Evolutionary conservation across 2,113 vertebrate genomes (phyloP).

Genomic region (Jacana jacana): DNA sequence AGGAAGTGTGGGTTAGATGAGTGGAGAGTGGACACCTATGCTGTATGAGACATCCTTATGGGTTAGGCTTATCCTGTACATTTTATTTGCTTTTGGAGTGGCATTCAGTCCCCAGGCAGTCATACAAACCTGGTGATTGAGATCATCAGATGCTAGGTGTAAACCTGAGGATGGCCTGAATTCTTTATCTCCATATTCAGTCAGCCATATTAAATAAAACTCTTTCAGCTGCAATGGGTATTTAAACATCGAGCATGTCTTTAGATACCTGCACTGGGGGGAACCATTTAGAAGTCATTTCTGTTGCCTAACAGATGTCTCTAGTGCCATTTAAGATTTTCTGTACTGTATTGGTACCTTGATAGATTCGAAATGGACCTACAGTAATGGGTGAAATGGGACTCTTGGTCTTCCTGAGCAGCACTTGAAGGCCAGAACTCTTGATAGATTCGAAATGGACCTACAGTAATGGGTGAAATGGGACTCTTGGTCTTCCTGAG

Average conservation of each 20-base stretch:
- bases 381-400: neutral
- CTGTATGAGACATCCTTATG: neutral
- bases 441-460: neutral
- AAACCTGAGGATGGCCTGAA: neutral
- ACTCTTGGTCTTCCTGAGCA: neutral
- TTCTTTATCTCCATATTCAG: neutral
- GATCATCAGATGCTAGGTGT: neutral
- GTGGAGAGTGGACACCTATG: no score
- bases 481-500: neutral
- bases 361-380: neutral
- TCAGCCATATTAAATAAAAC: neutral
- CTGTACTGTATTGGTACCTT: neutral
- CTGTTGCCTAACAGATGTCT: neutral
- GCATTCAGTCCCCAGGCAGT: neutral
- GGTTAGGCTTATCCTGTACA: neutral
- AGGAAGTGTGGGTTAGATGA: neutral
- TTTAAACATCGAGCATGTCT: neutral
- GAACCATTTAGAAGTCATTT: neutral
- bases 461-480: neutral
- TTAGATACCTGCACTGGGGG: neutral
- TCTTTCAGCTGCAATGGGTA: neutral
- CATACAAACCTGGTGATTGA: neutral
- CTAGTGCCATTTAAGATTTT: neutral
- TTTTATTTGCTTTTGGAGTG: neutral
- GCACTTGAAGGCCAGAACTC: neutral